These are phyloP conservation scores for Garrulus glandarius DNA, from an alignment of 2,797 vertebrate species.

Conservation along the genomic window DNA sequence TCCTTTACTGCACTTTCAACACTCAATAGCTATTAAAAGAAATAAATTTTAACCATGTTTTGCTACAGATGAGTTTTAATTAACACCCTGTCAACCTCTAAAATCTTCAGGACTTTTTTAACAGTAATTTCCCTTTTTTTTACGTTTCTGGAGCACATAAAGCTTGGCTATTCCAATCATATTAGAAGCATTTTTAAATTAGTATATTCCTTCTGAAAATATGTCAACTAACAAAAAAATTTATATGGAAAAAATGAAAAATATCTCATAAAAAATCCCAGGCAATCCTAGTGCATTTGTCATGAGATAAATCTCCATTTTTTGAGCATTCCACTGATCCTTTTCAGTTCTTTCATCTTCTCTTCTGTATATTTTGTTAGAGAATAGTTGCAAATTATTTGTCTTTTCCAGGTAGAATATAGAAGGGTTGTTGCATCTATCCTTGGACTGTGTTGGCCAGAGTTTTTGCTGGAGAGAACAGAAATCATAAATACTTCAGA, in stretches of 20 bases:
- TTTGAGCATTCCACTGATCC: not conserved
- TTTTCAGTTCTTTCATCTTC: not conserved
- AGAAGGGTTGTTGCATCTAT: not conserved
- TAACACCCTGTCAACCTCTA: not conserved
- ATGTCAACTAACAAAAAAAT: not conserved
- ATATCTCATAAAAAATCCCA: not conserved
- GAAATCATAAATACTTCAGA: not conserved
- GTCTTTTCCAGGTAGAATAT: not conserved
- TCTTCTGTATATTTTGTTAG: not conserved
- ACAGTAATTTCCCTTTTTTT: not conserved
- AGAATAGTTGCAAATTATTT: not conserved
- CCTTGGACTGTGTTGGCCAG: not conserved
- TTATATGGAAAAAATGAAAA: not conserved
- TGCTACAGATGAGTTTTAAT: not conserved
- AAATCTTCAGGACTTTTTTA: not conserved
- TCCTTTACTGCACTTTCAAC: not conserved
- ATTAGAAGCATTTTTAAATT: not conserved
- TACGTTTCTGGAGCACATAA: not conserved
- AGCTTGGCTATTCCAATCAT: not conserved
- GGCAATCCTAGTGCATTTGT: not conserved
- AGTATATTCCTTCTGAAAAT: not conserved
- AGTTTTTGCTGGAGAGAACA: not conserved
- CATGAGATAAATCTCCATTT: not conserved
- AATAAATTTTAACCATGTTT: constrained; percentile 1
- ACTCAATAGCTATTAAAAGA: not conserved